These are phyloP conservation scores for Oreohelix idahoensis DNA, from an alignment of 1,140 invertebrate species.

Conservation along the genomic window DNA sequence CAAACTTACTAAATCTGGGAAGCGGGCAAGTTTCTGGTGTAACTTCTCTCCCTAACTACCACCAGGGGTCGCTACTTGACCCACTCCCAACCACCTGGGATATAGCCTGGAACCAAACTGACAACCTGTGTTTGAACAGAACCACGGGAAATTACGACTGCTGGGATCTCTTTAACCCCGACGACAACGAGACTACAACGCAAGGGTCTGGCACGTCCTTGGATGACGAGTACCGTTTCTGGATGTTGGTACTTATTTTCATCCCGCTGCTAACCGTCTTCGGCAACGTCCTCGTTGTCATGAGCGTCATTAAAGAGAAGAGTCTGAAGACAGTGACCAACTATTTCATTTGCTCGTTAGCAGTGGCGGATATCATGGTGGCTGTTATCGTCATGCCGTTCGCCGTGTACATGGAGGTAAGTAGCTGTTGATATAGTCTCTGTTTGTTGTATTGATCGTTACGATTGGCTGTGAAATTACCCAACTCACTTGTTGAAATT, in stretches of 20 bases:
- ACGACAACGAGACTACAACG: conserved; percentile 16
- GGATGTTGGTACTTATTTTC: conserved; percentile 88
- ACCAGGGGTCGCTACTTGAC: not conserved
- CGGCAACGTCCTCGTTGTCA: conserved; percentile 95
- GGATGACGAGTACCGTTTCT: conserved; percentile 77
- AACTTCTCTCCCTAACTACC: not conserved
- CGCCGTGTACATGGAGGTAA: conserved; percentile 96
- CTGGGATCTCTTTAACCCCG: conserved; percentile 29
- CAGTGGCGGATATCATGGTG: conserved; percentile 96
- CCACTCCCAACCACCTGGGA: not conserved
- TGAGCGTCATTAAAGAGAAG: conserved; percentile 91
- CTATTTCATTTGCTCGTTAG: conserved; percentile 98
- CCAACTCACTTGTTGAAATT: too few species aligned
- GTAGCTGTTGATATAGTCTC: conserved; percentile 57
- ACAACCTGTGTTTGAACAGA: conserved; percentile 17
- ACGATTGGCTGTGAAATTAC: too few species aligned
- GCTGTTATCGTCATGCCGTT: conserved; percentile 98
- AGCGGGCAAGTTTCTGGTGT: not conserved
- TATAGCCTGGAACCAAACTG: not conserved
- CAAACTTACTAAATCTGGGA: not conserved
- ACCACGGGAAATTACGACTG: conserved; percentile 14
- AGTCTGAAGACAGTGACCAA: conserved; percentile 92
- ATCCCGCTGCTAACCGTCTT: conserved; percentile 95
- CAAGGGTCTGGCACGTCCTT: not conserved
- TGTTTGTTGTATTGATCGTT: too few species aligned